Evolutionary conservation across 2,888 invertebrate species (phyloP), one percentile per base, ranked within the genome.

Genomic region (Cryptophagus acutangulus): DNA sequence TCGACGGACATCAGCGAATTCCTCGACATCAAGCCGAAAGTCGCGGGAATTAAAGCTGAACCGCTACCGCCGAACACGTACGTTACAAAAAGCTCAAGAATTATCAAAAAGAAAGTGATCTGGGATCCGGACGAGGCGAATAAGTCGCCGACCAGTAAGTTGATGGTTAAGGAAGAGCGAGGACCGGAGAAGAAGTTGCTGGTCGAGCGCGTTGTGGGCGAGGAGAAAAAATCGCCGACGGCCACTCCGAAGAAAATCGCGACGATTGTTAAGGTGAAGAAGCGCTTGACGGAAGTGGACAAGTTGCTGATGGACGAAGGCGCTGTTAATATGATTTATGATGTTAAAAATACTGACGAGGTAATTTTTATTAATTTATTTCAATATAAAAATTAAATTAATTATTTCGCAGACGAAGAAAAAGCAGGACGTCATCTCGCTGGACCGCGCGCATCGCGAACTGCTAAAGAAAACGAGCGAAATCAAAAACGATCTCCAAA

Each of bases 271-370:
- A 42, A 40, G 35, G 46, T 40, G 18, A 41, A 25, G 36, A 63
- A 59, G 45, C 48, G 59, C n/a, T 40, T 78, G 40, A 75, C 79
- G 13, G 90, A 90, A 71, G 75, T 90, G 37, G 87, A 88, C 57
- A 79, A 74, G 43, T 66, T 90, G 36, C 70, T 90, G 44, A 85
- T 84, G 70, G 90, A 90, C 63, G 90, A 90, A 62, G 89, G 90
- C 1, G 88, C 89, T 2, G 83, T 87, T 1, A 89, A 89, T 66
- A 84, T 90, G 80, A 72, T 90, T 28, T 87, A 86, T 59, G 83
- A 87, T 14, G 76, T 89, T 1, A 86, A 87, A 54, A 71, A 67
- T 38, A 64, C 69, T 1, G 70, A 73, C n/a, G 71, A 60, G n/a
- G n/a, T n/a, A n/a, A n/a, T n/a, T n/a, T n/a, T n/a, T n/a, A n/a